These are phyloP conservation scores for Thalassoma bifasciatum DNA, from an alignment of 2,113 vertebrate genomes.

Conservation along the genomic window DNA sequence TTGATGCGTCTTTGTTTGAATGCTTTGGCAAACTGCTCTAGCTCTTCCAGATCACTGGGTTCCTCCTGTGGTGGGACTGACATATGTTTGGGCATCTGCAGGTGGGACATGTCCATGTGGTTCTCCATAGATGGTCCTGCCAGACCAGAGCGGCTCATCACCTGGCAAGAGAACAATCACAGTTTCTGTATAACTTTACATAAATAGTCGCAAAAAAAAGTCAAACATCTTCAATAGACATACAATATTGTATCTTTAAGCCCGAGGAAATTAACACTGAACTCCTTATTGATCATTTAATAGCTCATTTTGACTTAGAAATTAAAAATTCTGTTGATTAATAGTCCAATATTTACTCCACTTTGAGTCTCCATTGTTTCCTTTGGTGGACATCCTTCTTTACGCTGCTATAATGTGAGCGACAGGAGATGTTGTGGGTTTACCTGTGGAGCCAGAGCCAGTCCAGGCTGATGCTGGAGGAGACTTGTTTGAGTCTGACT, in stretches of 20 bases:
- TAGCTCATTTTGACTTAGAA: too few species aligned
- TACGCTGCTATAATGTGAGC: too few species aligned
- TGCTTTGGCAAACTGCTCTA: slow-evolving; percentile 98
- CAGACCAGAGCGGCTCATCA: slow-evolving; percentile 89
- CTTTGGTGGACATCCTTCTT: too few species aligned
- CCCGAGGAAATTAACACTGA: too few species aligned
- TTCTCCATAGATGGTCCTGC: slow-evolving; percentile 88
- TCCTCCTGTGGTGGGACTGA: slow-evolving; percentile 87
- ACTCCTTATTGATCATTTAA: too few species aligned
- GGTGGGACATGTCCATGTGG: slow-evolving; percentile 91
- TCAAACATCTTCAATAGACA: too few species aligned
- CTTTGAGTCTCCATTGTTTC: too few species aligned
- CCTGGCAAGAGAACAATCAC: slow-evolving; percentile 76
- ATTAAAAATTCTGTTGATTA: too few species aligned
- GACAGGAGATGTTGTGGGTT: slow-evolving; percentile 15
- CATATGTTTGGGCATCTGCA: slow-evolving; percentile 92
- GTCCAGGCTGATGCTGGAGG: slow-evolving; percentile 91
- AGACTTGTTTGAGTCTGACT: slow-evolving; percentile 88
- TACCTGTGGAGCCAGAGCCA: slow-evolving; percentile 94
- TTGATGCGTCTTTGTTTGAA: slow-evolving; percentile 99
- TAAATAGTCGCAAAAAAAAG: too few species aligned
- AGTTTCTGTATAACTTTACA: not conserved
- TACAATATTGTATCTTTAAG: too few species aligned
- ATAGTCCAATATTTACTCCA: too few species aligned
- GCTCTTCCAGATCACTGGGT: slow-evolving; percentile 95